Percentiles rank a stretch among this genome's conserved stretches.
Conservation (phyloP, 2,113 vertebrate genomes). For the Oreochromis tanganicae region DNA sequence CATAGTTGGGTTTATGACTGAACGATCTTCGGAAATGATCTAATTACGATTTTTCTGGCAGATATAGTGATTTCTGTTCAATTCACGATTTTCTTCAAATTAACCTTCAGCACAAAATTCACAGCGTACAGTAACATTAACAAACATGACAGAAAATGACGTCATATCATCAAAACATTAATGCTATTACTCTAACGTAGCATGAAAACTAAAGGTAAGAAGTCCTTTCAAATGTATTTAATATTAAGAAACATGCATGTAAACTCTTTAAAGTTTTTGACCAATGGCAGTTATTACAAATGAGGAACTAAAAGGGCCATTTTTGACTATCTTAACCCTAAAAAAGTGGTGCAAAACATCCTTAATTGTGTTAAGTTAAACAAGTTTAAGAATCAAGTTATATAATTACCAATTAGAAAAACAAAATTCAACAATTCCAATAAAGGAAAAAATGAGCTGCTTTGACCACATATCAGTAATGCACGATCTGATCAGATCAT, state of each 20-base stretch:
- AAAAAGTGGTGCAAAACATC: neutral
- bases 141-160: neutral
- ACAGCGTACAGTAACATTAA: neutral
- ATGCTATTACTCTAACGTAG: neutral
- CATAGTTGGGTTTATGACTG: neutral
- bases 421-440: neutral
- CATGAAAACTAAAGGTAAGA: neutral
- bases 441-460: neutral
- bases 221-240: neutral
- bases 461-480: neutral
- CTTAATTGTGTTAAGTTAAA: neutral
- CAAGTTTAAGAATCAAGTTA: neutral
- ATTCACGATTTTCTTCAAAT: neutral
- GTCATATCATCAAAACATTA: neutral
- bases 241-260: neutral
- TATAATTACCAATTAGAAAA: neutral
- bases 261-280: neutral
- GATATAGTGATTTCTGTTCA: neutral
- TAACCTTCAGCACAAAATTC: neutral
- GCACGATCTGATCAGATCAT: too few species aligned
- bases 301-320: accelerated
- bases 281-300: neutral
- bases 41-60: neutral
- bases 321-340: neutral
- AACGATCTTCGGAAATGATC: neutral